A percentile compares a stretch with the other conserved stretches of the same genome.
Conservation (phyloP, 1,140 invertebrate genomes). For the Wasmannia auropunctata region DNA sequence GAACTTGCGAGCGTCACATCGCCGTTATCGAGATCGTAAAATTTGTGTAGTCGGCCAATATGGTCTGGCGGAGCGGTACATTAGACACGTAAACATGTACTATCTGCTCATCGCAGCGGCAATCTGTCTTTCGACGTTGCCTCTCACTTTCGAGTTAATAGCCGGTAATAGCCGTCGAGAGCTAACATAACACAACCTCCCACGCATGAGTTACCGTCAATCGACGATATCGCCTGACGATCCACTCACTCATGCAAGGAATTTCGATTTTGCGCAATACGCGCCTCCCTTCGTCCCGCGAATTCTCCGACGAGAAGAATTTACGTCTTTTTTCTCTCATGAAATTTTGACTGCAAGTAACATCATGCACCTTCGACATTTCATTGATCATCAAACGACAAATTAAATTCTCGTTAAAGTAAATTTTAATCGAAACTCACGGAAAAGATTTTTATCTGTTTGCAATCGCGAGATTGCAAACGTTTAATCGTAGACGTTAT, state of each 20-base stretch:
- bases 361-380: neutral
- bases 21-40: constrained; percentile 61
- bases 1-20: neutral
- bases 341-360: neutral
- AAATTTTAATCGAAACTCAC: neutral
- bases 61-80: constrained; percentile 69
- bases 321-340: neutral
- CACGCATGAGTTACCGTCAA: constrained; percentile 56
- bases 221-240: constrained; percentile 53
- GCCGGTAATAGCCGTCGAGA: constrained; percentile 73
- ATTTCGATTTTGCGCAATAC: constrained; percentile 34
- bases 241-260: constrained; percentile 11
- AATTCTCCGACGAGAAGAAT: neutral
- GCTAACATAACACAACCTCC: constrained; percentile 68
- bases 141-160: constrained; percentile 69
- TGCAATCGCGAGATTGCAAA: neutral
- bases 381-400: neutral
- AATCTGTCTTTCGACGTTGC: constrained; percentile 73
- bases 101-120: constrained; percentile 71
- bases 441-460: neutral
- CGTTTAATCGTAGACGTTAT: neutral
- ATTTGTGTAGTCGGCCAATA: constrained; percentile 68
- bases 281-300: neutral
- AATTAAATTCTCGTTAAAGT: constrained; percentile 12
- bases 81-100: constrained; percentile 78